Percentiles rank a stretch among this genome's conserved stretches.
phyloP scores from a whole-genome alignment of 2,888 invertebrate genomes.

The Hirtodrosophila cameraria region DNA sequence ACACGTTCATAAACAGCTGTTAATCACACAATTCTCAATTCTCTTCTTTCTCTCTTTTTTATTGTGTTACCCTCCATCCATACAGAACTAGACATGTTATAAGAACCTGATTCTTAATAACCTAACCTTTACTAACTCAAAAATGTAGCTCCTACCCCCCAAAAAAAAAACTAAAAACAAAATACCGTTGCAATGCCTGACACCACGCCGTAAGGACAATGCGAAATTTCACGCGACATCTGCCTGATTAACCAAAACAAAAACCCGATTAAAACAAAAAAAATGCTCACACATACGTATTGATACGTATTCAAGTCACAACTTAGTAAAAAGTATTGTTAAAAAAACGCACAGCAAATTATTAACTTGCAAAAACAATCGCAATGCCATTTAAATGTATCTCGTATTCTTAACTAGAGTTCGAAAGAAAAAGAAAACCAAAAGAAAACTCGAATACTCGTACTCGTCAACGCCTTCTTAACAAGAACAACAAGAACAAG shows the following conservation, averaged over 20 bases:
- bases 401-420: conserved; percentile 21
- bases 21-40: conserved; percentile 59
- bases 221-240: conserved; percentile 52
- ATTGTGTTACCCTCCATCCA: conserved; percentile 21
- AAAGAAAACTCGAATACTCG: conserved; percentile 16
- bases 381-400: conserved; percentile 48
- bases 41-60: conserved; percentile 42
- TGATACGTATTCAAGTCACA: conserved; percentile 27
- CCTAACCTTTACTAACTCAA: conserved; percentile 32
- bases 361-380: conserved; percentile 44
- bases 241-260: conserved; percentile 39
- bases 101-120: conserved; percentile 31
- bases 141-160: conserved; percentile 31
- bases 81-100: conserved; percentile 56
- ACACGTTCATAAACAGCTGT: conserved; percentile 26
- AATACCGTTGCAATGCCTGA: conserved; percentile 42
- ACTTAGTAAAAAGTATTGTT: conserved; percentile 43
- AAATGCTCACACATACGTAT: conserved; percentile 47
- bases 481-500: conserved; percentile 37
- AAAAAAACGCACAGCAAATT: conserved; percentile 63
- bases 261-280: conserved; percentile 5
- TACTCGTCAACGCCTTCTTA: conserved; percentile 60
- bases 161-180: conserved; percentile 3
- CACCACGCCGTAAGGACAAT: conserved; percentile 44
- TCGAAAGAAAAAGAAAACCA: conserved; percentile 16